Evolutionary conservation across 2,113 vertebrate genomes (phyloP).

Genomic region (Myocastor coypus): DNA sequence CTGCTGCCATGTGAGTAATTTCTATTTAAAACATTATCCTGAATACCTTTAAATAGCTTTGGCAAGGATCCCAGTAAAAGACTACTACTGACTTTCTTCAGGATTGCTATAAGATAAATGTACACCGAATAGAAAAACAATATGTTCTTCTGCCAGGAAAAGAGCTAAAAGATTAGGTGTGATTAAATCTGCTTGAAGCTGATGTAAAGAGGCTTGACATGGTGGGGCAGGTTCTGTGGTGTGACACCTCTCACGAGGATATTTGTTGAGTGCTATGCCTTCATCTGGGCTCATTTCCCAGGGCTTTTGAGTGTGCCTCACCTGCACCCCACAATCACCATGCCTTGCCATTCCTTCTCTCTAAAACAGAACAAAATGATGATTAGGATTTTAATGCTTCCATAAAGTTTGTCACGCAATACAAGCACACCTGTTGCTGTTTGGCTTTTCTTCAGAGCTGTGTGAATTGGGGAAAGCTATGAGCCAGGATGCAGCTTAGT

Average conservation of each 20-base stretch:
- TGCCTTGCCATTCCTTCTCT: background rate
- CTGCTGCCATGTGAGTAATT: background rate
- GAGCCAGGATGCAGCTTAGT: background rate
- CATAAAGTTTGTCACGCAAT: background rate
- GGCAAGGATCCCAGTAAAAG: background rate
- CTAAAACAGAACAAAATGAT: background rate
- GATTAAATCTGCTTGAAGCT: background rate
- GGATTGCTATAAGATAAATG: background rate
- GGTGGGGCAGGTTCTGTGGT: constrained; percentile 57
- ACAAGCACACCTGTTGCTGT: background rate
- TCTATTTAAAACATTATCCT: background rate
- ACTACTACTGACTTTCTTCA: background rate
- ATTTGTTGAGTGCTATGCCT: background rate
- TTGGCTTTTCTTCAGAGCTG: constrained; percentile 8
- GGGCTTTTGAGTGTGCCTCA: background rate
- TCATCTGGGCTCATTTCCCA: rapidly evolving
- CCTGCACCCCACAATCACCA: background rate
- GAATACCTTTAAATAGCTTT: background rate
- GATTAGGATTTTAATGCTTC: constrained; percentile 21
- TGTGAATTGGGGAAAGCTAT: background rate
- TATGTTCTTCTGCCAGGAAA: background rate
- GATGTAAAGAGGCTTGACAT: constrained; percentile 35
- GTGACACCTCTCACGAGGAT: background rate
- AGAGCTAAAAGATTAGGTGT: background rate
- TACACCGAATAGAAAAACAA: background rate